These are phyloP conservation scores for Meliscaeva auricollis DNA, from an alignment of 2,888 invertebrate species.

Conservation along the genomic window DNA sequence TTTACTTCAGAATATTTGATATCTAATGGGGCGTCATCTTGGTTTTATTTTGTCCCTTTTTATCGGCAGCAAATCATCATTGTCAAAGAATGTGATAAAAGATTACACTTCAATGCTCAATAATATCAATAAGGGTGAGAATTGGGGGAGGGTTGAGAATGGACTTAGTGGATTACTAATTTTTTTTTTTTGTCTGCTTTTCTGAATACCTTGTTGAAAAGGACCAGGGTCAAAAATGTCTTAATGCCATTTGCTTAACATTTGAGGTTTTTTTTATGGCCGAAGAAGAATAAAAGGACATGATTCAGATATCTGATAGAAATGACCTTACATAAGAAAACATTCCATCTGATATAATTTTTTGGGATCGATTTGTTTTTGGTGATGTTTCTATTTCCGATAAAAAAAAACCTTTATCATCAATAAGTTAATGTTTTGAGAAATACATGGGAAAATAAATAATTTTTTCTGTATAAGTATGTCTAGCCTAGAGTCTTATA, in stretches of 20 bases:
- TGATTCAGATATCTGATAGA: not conserved
- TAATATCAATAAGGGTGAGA: constrained; percentile 24
- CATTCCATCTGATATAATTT: constrained; percentile 49
- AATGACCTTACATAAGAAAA: constrained; percentile 24
- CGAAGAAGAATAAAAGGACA: constrained; percentile 33
- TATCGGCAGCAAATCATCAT: constrained; percentile 37
- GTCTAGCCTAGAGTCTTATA: no score
- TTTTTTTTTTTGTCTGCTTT: constrained; percentile 43
- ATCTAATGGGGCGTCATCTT: constrained; percentile 69
- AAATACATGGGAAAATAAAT: no score
- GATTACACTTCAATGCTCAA: constrained; percentile 53
- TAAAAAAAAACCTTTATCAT: no score
- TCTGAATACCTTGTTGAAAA: constrained; percentile 45
- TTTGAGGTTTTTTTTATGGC: constrained; percentile 70
- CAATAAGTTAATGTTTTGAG: no score
- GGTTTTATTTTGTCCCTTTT: constrained; percentile 27
- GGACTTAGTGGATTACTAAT: constrained; percentile 64
- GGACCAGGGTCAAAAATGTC: constrained; percentile 61
- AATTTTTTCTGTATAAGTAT: no score
- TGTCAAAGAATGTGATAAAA: constrained; percentile 49
- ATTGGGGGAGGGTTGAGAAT: not conserved
- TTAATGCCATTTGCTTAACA: constrained; percentile 51
- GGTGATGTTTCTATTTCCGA: constrained; percentile 29
- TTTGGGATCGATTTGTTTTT: constrained; percentile 39
- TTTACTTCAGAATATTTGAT: constrained; percentile 60